phyloP scores from a whole-genome alignment of 2,113 vertebrate species.

The Apodemus speciosus region DNA sequence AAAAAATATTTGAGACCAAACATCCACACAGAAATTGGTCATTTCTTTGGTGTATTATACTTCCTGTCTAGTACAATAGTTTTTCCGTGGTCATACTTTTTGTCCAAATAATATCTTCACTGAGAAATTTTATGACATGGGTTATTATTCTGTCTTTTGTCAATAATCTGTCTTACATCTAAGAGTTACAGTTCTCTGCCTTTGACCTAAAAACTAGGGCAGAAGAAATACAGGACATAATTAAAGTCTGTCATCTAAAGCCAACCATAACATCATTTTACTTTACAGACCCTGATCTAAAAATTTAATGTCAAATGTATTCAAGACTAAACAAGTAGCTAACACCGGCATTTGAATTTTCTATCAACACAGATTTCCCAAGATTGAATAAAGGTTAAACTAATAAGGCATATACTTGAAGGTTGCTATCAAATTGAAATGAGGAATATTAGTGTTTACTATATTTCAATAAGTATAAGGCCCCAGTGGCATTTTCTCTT shows the following conservation, averaged over 20 bases:
- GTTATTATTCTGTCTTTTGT: constrained; percentile 42
- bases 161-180: constrained; percentile 19
- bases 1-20: not conserved
- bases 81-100: not conserved
- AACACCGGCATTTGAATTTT: constrained; percentile 38
- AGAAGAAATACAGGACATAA: not conserved
- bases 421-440: constrained; percentile 70
- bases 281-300: constrained; percentile 58
- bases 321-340: constrained; percentile 10
- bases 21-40: not conserved
- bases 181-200: constrained; percentile 22
- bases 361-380: not conserved
- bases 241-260: constrained; percentile 6
- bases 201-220: constrained; percentile 11
- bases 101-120: not conserved
- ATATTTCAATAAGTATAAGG: constrained; percentile 54
- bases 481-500: constrained; percentile 61
- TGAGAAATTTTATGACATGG: constrained; percentile 43
- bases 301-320: not conserved
- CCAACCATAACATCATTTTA: constrained; percentile 31
- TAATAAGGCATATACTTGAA: constrained; percentile 54
- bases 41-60: not conserved
- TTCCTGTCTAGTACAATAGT: not conserved
- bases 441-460: constrained; percentile 67
- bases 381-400: constrained; percentile 66